A percentile compares a stretch with the other conserved stretches of the same genome.
Evolutionary conservation across 2,888 invertebrate species (phyloP).

Genomic region (Chromoteleia sp.): DNA sequence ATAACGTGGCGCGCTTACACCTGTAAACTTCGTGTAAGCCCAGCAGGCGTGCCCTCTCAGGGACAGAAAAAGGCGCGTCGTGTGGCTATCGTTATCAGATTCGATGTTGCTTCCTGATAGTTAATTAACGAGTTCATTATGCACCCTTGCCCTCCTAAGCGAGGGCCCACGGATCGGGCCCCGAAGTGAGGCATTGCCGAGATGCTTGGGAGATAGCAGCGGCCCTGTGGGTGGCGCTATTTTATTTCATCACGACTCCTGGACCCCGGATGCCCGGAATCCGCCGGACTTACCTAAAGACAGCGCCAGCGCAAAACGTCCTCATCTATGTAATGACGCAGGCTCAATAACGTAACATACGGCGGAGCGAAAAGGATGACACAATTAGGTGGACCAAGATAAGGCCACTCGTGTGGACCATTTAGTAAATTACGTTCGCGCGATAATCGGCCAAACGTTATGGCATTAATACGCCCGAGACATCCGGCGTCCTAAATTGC

Average conservation of each 20-base stretch:
- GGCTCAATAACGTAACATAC: conserved; percentile 20
- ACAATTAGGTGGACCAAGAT: conserved; percentile 40
- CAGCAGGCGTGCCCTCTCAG: conserved; percentile 68
- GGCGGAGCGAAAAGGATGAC: conserved; percentile 18
- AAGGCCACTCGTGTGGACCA: conserved; percentile 27
- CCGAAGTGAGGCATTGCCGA: conserved; percentile 83
- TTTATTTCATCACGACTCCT: conserved; percentile 84
- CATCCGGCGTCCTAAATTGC: too few relatives aligned
- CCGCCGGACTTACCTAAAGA: conserved; percentile 51
- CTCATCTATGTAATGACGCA: conserved; percentile 44
- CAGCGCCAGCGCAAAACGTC: conserved; percentile 32
- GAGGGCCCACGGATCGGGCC: conserved; percentile 74
- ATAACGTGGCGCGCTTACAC: conserved; percentile 73
- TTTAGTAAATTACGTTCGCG: conserved; percentile 10
- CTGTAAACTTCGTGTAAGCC: conserved; percentile 71
- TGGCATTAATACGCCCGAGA: too few relatives aligned
- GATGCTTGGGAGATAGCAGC: conserved; percentile 82
- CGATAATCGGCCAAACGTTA: too few relatives aligned
- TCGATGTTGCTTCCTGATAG: conserved; percentile 84
- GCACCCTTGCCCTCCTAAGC: conserved; percentile 81
- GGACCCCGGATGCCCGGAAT: conserved; percentile 71
- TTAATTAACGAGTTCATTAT: conserved; percentile 85
- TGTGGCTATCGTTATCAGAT: conserved; percentile 84
- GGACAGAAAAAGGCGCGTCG: conserved; percentile 78
- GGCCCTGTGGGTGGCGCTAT: conserved; percentile 84